Evolutionary conservation across 2,888 invertebrate species (phyloP), one percentile per base, ranked within the genome.

Genomic region (Ormyrus nitidulus): DNA sequence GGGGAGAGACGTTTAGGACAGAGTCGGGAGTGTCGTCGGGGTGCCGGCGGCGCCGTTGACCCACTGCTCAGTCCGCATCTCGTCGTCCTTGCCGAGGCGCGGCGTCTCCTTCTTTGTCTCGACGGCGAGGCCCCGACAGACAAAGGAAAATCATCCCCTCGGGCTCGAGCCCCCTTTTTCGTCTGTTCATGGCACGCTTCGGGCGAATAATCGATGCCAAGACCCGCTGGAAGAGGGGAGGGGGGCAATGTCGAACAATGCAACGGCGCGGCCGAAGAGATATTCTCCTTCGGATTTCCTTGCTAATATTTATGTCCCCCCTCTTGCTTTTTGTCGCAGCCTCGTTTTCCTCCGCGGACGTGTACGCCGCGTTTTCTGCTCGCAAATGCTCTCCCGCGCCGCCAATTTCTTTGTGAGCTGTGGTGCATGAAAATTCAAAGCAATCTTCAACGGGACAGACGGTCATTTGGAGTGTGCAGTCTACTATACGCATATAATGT

Each of bases 71-170:
- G 65, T 56, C 69, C 46, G 74, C 44, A 64, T 62, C 61, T 34
- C 34, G 34, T 34, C 34, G 34, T 34, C 34, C 46, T 13, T n/a
- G 56, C 49, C n/a, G 5, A 49, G 48, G 46, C 59, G 2, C 19
- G 19, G 19, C 53, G 58, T 59, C 71, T 71, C 71, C n/a, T 61
- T 65, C 75, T 76, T 70, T 70, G 80, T 80, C 80, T 70, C 64
- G 71, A 34, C 66, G 53, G 3, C 49, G 58, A 19, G 13, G 54
- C 78, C 54, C 71, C 76, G 72, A 61, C 78, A 81, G 83, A 84
- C 83, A 84, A 84, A 84, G 84, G 83, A 84, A 82, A 74, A 79
- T 80, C 79, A 78, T 80, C 72, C 78, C 76, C 78, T 56, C 19
- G 13, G 13, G 13, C n/a, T 44, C 70, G 34, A 2, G 34, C 34